Evolutionary conservation across 2,113 vertebrate genomes (phyloP).

Genomic region (Coptodon rendalli): DNA sequence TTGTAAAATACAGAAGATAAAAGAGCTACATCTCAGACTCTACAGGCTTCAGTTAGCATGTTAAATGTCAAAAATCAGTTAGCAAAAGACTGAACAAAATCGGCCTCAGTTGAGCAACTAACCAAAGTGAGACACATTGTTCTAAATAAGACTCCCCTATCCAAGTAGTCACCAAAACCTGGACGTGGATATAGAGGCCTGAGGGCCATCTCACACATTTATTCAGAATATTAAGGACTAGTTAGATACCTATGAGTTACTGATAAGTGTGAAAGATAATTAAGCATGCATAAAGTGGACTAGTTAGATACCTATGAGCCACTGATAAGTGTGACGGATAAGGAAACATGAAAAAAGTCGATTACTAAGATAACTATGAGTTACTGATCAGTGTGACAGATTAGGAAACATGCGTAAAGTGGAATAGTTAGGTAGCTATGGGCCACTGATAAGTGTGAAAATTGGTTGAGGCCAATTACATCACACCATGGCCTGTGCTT

Average conservation of each 20-base stretch:
- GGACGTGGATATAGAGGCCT: background rate
- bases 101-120: background rate
- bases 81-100: background rate
- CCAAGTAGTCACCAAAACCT: background rate
- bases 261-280: background rate
- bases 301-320: background rate
- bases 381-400: background rate
- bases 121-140: background rate
- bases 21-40: background rate
- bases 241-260: background rate
- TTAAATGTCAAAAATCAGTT: background rate
- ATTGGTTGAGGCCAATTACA: no score
- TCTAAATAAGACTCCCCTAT: background rate
- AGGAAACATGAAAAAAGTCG: fast-evolving
- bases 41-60: background rate
- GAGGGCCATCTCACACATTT: background rate
- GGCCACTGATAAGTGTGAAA: background rate
- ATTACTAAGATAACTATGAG: background rate
- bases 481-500: fast-evolving
- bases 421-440: no score
- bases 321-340: background rate
- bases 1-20: background rate
- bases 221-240: background rate
- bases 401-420: no score
- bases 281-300: background rate